Evolutionary conservation across 2,113 vertebrate species (phyloP).

Genomic region (Holacanthus passer): DNA sequence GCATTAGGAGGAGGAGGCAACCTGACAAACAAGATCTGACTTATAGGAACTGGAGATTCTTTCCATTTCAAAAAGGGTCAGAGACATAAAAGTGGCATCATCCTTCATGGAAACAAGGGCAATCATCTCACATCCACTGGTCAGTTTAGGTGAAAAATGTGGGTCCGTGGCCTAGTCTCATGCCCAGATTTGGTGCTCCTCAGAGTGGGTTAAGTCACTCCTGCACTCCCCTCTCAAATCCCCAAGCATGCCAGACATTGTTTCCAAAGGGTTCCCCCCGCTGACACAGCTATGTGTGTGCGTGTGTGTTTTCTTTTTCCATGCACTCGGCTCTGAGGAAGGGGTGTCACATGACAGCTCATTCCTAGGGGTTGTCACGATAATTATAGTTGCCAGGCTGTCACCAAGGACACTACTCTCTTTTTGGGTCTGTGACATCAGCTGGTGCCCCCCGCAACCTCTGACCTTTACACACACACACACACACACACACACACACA

Average conservation of each 20-base stretch:
- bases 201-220: slow-evolving; percentile 20
- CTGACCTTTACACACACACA: slow-evolving; percentile 54
- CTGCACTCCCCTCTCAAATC: slow-evolving; percentile 40
- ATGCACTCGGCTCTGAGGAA: slow-evolving; percentile 50
- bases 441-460: slow-evolving; percentile 46
- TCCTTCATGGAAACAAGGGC: background rate
- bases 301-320: slow-evolving; percentile 66
- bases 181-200: slow-evolving; percentile 39
- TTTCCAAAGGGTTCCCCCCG: slow-evolving; percentile 74
- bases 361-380: slow-evolving; percentile 72
- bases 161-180: slow-evolving; percentile 1
- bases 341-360: slow-evolving; percentile 66
- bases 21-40: background rate
- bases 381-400: slow-evolving; percentile 72
- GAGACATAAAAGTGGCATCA: background rate
- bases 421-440: slow-evolving; percentile 64
- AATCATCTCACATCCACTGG: background rate
- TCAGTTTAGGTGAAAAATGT: slow-evolving; percentile 14
- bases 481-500: background rate
- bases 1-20: background rate
- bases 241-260: slow-evolving; percentile 59
- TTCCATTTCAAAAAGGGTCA: background rate
- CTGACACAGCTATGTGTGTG: slow-evolving; percentile 56
- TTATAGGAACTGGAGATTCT: background rate
- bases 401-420: slow-evolving; percentile 67